Percentiles rank a stretch among this genome's conserved stretches.
Conservation (phyloP, 2,797 vertebrate genomes). For the Bradypus variegatus region DNA sequence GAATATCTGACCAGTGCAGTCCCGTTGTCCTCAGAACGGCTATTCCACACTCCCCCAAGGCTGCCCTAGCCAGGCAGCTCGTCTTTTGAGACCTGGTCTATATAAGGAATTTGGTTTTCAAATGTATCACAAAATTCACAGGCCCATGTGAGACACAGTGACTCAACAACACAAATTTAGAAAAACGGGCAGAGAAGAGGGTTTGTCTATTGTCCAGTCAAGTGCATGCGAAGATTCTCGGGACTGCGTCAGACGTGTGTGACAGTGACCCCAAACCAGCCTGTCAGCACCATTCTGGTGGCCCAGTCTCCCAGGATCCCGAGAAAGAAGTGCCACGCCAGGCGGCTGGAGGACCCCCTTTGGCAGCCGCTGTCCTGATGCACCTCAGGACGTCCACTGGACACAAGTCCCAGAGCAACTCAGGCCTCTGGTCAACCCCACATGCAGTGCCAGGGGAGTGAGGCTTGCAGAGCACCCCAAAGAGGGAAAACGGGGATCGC, state of each 20-base stretch:
- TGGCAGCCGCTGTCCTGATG: no score
- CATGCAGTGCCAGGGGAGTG: fast-evolving
- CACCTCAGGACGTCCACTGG: no score
- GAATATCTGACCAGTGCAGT: background rate
- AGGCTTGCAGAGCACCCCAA: background rate
- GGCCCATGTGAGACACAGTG: background rate
- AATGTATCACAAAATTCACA: background rate
- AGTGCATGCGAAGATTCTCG: background rate
- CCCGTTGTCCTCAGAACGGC: background rate
- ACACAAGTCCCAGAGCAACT: background rate
- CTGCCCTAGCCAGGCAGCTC: background rate
- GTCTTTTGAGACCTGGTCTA: background rate
- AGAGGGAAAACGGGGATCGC: background rate
- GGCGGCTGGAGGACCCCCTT: background rate
- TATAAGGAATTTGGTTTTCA: background rate
- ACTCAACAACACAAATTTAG: background rate
- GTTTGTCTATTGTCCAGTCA: background rate
- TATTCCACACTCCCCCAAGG: background rate
- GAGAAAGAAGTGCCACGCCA: background rate
- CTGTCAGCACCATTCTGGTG: background rate
- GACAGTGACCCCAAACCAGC: background rate
- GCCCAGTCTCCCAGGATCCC: background rate
- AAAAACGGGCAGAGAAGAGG: background rate
- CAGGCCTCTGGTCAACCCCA: background rate
- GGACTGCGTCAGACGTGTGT: background rate